Percentiles rank a stretch among this genome's conserved stretches.
Evolutionary conservation across 1,140 invertebrate genomes (phyloP).

Genomic region (Kradibia gibbosae): DNA sequence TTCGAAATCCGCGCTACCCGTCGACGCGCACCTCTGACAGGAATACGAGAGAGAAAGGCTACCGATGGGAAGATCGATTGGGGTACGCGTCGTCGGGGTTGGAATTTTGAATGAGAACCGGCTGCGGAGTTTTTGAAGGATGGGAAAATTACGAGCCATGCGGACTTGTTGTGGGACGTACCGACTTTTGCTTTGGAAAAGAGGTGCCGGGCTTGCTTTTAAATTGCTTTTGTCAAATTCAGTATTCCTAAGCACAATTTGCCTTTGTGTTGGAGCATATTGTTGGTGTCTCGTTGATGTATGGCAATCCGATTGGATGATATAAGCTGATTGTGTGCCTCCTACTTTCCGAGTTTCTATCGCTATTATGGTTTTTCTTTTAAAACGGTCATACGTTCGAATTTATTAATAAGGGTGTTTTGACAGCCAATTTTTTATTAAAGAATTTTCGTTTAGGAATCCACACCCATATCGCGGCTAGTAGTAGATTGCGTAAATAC

Average conservation of each 20-base stretch:
- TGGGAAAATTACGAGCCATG: slow-evolving; percentile 44
- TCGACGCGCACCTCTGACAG: neutral
- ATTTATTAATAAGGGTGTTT: too few species aligned
- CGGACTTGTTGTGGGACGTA: neutral
- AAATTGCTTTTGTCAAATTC: neutral
- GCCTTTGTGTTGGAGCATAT: neutral
- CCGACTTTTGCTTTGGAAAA: neutral
- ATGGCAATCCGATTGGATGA: neutral
- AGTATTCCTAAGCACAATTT: neutral
- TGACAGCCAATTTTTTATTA: too few species aligned
- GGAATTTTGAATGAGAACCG: slow-evolving; percentile 30
- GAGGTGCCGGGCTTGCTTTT: neutral
- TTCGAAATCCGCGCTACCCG: neutral
- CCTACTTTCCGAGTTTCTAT: neutral
- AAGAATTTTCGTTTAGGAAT: too few species aligned
- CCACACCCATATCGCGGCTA: too few species aligned
- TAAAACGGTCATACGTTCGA: too few species aligned
- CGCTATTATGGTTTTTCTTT: too few species aligned
- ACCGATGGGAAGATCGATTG: slow-evolving; percentile 41
- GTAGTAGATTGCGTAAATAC: too few species aligned
- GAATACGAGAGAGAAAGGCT: neutral
- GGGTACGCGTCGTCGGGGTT: slow-evolving; percentile 4
- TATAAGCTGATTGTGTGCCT: neutral
- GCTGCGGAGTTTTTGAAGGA: slow-evolving; percentile 14
- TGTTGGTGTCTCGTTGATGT: neutral